Base-by-base conservation (phyloP, 2,113 vertebrate species). In the Eulacestoma nigropectus region DNA sequence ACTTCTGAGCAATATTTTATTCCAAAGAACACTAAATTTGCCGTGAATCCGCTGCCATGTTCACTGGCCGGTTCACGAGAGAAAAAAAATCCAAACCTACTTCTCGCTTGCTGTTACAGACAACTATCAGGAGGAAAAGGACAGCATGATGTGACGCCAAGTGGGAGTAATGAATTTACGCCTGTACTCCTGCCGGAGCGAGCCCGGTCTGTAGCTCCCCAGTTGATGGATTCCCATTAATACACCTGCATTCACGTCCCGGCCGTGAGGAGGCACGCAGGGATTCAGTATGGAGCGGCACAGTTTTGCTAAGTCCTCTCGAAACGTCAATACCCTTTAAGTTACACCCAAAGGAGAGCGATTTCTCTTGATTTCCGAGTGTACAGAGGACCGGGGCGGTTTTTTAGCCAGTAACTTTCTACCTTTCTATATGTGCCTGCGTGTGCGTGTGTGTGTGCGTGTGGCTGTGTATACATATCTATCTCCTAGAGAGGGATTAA, bases 401-500 rank as follows among this genome's bases (percentile, higher is more conserved):
- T 97, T 98, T 97, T 90, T 97, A 95, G 97, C 98, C 90, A 89
- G 96, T 96, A 97, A 96, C 97, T 96, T 93, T 93, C 97, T 98
- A 98, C 98, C 98, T 98, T 98, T 91, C 96, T 97, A 7, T 85
- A 87, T 94, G 96, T 97, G 96, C 96, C 97, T 97, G 87, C 21
- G 37, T 97, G 96, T 97, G 87, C 26, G 46, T 97, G 97, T 94
- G 97, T 96, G 67, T 41, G 65, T 20, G 94, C 95, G 97, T 98
- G 87, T 80, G 87, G 72, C 18, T 79, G 84, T 94, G 98, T 94
- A 70, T 83, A 95, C 84, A 85, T 92, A 95, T 95, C 95, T 92
- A 50, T 96, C 96, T 95, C 98, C 98, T 97, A 89, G 98, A 97
- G 98, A 97, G 97, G 98, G 98, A 99, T 98, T 98, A 98, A 99